These are phyloP conservation scores for Drosophila affinis DNA, from an alignment of 2,888 invertebrate species.

Conservation along the genomic window DNA sequence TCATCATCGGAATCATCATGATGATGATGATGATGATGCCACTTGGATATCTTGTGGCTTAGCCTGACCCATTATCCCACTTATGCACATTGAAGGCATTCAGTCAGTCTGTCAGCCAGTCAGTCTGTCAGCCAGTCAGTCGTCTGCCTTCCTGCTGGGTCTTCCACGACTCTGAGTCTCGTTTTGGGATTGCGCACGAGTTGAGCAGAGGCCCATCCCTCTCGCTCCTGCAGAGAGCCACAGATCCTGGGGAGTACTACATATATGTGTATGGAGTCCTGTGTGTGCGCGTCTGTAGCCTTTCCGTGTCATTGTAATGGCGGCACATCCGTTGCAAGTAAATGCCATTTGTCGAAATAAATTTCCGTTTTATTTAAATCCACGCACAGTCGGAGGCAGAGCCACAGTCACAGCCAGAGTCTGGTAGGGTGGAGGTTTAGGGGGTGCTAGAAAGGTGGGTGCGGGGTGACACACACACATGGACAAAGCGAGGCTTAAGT, in stretches of 20 bases:
- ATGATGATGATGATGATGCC: slow-evolving; percentile 36
- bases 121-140: slow-evolving; percentile 54
- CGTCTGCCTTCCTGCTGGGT: slow-evolving; percentile 60
- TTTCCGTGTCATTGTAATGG: slow-evolving; percentile 76
- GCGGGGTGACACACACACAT: slow-evolving; percentile 21
- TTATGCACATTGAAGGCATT: slow-evolving; percentile 78
- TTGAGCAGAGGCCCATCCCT: slow-evolving; percentile 16
- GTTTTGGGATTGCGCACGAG: slow-evolving; percentile 70
- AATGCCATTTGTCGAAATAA: slow-evolving; percentile 79
- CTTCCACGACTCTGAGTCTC: slow-evolving; percentile 39
- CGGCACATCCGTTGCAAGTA: slow-evolving; percentile 78
- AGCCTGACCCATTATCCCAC: slow-evolving; percentile 78
- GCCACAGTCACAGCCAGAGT: no score
- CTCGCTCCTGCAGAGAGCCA: not conserved
- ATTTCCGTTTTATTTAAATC: slow-evolving; percentile 80
- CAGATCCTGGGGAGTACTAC: slow-evolving; percentile 43
- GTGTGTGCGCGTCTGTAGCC: slow-evolving; percentile 52
- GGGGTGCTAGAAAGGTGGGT: slow-evolving; percentile 13
- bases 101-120: slow-evolving; percentile 53
- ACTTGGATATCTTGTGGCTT: slow-evolving; percentile 73
- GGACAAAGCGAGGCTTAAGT: slow-evolving; percentile 75
- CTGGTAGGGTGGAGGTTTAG: no score
- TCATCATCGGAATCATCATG: slow-evolving; percentile 41
- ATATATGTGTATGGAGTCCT: slow-evolving; percentile 1
- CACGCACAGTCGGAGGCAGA: slow-evolving; percentile 51